Conservation (phyloP, 2,888 invertebrate genomes). For the Drosophila recens region DNA sequence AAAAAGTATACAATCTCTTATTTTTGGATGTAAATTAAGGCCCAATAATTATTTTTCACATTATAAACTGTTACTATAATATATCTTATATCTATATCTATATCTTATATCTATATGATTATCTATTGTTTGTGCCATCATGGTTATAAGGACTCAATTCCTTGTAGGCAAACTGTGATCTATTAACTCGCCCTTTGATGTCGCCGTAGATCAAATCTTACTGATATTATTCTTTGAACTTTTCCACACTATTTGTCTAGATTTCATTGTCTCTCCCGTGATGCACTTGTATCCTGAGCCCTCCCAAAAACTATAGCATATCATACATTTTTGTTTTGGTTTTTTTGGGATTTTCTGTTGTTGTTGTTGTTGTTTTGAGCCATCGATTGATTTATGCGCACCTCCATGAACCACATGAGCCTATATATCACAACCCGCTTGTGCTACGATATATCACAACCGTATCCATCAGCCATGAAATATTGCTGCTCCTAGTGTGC, state of each 20-base stretch:
- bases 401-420: conserved; percentile 57
- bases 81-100: neutral
- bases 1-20: neutral
- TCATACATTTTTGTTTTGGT: conserved; percentile 15
- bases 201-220: conserved; percentile 29
- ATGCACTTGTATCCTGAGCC: conserved; percentile 52
- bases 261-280: neutral
- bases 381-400: conserved; percentile 69
- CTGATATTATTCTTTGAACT: conserved; percentile 10
- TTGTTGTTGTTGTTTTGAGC: conserved; percentile 12
- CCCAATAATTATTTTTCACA: neutral
- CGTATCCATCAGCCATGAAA: conserved; percentile 79
- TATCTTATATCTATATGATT: neutral
- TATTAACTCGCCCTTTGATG: conserved; percentile 42
- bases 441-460: conserved; percentile 67
- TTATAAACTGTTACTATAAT: neutral
- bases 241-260: conserved; percentile 36
- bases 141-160: conserved; percentile 12
- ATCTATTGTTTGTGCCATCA: conserved; percentile 5
- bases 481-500: conserved; percentile 57
- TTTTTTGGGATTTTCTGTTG: conserved; percentile 13
- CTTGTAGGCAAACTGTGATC: neutral
- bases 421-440: conserved; percentile 68
- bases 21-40: neutral
- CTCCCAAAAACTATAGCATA: conserved; percentile 32